Conservation (phyloP, 2,113 vertebrate genomes). For the Elephantulus edwardii region DNA sequence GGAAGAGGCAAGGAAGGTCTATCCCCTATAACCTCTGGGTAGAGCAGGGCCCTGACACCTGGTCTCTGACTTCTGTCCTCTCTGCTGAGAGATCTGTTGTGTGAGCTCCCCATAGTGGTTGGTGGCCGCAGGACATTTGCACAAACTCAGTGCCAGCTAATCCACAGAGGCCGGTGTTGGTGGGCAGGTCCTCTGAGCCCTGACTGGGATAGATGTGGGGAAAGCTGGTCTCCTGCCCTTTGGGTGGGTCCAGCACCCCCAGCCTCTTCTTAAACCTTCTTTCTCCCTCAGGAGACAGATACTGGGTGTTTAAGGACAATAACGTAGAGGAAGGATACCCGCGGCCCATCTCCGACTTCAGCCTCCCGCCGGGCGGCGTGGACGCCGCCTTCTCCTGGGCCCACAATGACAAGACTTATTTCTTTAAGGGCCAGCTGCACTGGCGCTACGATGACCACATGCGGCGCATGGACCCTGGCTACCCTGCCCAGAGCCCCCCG, state of each 20-base stretch:
- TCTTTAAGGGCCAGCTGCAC: conserved; percentile 94
- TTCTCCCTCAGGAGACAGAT: conserved; percentile 89
- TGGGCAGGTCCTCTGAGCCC: too few species aligned
- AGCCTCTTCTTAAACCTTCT: conserved; percentile 24
- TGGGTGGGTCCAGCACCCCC: background rate
- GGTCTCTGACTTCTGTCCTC: background rate
- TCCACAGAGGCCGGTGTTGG: too few species aligned
- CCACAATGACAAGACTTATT: conserved; percentile 97
- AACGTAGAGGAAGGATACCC: conserved; percentile 96
- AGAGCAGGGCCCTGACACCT: background rate
- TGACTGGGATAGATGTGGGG: too few species aligned
- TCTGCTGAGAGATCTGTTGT: background rate
- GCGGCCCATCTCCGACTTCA: conserved; percentile 92
- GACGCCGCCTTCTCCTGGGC: conserved; percentile 95
- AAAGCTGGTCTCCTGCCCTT: background rate
- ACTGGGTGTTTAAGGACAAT: conserved; percentile 99
- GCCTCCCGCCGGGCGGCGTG: conserved; percentile 90
- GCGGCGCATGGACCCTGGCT: conserved; percentile 92
- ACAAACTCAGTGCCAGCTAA: background rate
- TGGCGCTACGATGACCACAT: conserved; percentile 94
- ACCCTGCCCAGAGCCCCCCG: conserved; percentile 89
- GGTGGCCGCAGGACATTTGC: background rate
- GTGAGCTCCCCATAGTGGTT: background rate
- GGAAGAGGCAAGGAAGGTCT: background rate
- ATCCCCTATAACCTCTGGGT: too few species aligned